Evolutionary conservation across 2,113 vertebrate species (phyloP).

Genomic region (Sinosuthora webbiana): DNA sequence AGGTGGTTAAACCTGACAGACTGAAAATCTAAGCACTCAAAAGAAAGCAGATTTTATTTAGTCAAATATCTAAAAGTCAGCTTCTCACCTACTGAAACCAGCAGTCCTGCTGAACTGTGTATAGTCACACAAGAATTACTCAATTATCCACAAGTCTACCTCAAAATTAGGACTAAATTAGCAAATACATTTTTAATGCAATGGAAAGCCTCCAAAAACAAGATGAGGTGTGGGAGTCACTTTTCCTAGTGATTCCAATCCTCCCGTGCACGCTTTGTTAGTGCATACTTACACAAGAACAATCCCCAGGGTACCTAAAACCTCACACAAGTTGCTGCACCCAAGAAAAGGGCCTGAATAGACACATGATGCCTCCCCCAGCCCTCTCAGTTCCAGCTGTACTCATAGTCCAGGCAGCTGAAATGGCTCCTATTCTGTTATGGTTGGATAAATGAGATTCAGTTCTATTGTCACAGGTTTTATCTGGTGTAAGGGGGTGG

Average conservation of each 20-base stretch:
- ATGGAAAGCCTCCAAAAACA: neutral
- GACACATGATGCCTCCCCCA: neutral
- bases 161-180: neutral
- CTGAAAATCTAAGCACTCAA: neutral
- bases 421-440: neutral
- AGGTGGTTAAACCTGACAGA: neutral
- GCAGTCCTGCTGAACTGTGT: neutral
- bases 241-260: neutral
- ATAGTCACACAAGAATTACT: neutral
- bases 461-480: neutral
- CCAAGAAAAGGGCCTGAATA: neutral
- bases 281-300: neutral
- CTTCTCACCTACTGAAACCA: neutral
- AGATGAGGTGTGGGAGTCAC: neutral
- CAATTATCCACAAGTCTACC: neutral
- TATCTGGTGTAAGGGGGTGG: rapidly evolving
- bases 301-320: neutral
- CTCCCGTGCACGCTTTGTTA: neutral
- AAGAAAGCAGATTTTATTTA: neutral
- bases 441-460: neutral
- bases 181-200: neutral
- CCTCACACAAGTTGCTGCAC: neutral
- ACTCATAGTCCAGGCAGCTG: neutral
- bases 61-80: neutral
- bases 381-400: neutral